These are phyloP conservation scores for Lepidocyrtinus sp. DNA, from an alignment of 2,888 invertebrate species.

Conservation along the genomic window DNA sequence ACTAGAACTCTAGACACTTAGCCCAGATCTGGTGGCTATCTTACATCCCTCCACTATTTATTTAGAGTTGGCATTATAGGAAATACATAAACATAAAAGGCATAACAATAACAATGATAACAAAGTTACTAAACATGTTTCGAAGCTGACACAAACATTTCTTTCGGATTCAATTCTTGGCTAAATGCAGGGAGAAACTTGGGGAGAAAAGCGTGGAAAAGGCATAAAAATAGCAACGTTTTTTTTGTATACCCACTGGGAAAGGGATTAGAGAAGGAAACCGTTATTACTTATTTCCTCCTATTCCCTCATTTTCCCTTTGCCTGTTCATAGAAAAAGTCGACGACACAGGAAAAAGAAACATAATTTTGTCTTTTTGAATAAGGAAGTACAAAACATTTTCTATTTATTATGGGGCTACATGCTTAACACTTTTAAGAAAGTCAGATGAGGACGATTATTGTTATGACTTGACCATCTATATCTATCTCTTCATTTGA, in stretches of 20 bases:
- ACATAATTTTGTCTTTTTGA: slow-evolving; percentile 6
- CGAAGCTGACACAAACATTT: slow-evolving; percentile 18
- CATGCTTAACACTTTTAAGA: slow-evolving; percentile 1
- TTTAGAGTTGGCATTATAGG: slow-evolving; percentile 19
- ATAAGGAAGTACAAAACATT: background rate
- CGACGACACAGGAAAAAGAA: background rate
- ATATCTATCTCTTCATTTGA: slow-evolving; percentile 16
- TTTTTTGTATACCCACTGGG: slow-evolving; percentile 48
- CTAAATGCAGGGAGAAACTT: background rate
- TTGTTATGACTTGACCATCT: background rate
- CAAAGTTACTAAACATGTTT: slow-evolving; percentile 18
- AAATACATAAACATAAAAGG: slow-evolving; percentile 28
- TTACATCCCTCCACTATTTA: slow-evolving; percentile 13
- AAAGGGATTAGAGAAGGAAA: slow-evolving; percentile 57
- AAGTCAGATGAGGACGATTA: slow-evolving; percentile 11
- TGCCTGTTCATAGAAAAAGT: background rate
- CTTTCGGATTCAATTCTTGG: slow-evolving; percentile 16
- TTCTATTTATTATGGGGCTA: background rate
- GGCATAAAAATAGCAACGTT: slow-evolving; percentile 17
- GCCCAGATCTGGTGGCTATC: slow-evolving; percentile 18
- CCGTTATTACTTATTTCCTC: slow-evolving; percentile 58
- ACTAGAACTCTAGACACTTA: slow-evolving; percentile 9
- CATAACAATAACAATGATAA: slow-evolving; percentile 21
- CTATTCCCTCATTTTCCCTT: slow-evolving; percentile 25
- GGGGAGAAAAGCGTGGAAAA: background rate